These are phyloP conservation scores for Calliphora vicina DNA, from an alignment of 1,140 invertebrate species.

Conservation along the genomic window DNA sequence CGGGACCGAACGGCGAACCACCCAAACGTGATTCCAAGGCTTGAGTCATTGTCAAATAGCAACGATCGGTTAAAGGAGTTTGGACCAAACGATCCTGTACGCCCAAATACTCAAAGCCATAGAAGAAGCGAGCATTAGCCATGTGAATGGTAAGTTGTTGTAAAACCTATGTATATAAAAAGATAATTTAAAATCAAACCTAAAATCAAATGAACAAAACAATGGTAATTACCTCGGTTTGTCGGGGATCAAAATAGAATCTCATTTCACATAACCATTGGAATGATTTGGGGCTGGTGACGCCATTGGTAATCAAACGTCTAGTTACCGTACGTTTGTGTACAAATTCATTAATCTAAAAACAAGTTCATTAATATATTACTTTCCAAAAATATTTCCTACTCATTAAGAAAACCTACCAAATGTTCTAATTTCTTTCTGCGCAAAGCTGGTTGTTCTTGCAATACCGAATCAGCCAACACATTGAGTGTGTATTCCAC, in stretches of 20 bases:
- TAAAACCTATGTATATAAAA: conserved; percentile 69
- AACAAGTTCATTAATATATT: conserved; percentile 1
- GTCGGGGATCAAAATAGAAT: conserved; percentile 97
- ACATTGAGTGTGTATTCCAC: conserved; percentile 94
- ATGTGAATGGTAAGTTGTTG: conserved; percentile 98
- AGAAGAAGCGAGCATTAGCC: conserved; percentile 98
- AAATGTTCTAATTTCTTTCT: conserved; percentile 96
- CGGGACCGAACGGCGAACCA: conserved; percentile 95
- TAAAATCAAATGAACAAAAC: background rate
- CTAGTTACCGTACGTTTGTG: conserved; percentile 97
- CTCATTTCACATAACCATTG: conserved; percentile 99
- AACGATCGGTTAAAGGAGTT: conserved; percentile 97
- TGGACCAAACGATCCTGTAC: conserved; percentile 98
- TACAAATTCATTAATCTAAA: conserved; percentile 98
- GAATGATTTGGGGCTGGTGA: conserved; percentile 88
- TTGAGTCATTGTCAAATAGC: conserved; percentile 99
- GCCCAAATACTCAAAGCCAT: conserved; percentile 99
- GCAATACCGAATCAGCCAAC: conserved; percentile 95
- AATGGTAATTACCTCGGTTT: conserved; percentile 78
- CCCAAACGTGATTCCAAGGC: conserved; percentile 95
- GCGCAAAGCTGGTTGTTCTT: conserved; percentile 94
- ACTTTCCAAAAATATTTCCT: too few species aligned
- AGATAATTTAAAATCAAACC: background rate
- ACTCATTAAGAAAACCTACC: conserved; percentile 63
- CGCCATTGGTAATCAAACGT: conserved; percentile 82